Evolutionary conservation across 1,140 invertebrate species (phyloP), one percentile per base, ranked within the genome.

Genomic region (Macrocentrus cingulum): DNA sequence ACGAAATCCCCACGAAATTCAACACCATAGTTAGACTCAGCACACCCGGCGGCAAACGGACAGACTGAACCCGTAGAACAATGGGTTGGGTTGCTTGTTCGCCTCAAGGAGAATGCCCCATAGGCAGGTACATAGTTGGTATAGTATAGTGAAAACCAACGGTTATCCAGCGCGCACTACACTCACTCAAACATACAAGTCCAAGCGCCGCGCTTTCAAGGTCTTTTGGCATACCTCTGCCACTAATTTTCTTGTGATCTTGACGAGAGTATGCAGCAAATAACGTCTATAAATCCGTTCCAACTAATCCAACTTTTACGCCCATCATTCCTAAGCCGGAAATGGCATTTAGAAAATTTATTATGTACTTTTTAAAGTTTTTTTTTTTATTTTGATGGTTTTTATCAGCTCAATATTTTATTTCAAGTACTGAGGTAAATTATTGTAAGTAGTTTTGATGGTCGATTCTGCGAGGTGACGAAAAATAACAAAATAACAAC

Each of bases 151-250:
- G 44, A 46, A 46, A 46, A 46, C 18, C 4, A 46, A 46, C 44
- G 44, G 19, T 23, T 20, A 8, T 8, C n/a, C n/a, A n/a, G n/a
- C n/a, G n/a, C 44, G 16, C 18, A 39, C 13, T 9, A 19, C 15
- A 16, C 41, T 20, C 41, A 5, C 41, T n/a, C 5, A 7, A n/a
- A 7, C n/a, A 13, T 13, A 41, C 13, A 41, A 4, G n/a, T 13
- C 11, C 36, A 39, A 13, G 8, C 13, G 36, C 8, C 36, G 8
- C 8, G 36, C n/a, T n/a, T n/a, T n/a, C n/a, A n/a, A n/a, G 36
- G 7, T 11, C 36, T 39, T 42, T 45, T 56, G 42, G 42, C 54
- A 56, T 56, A 46, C 44, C 54, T n/a, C n/a, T 55, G 41, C 52
- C 52, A 55, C 22, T 45, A 45, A 44, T 32, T 55, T 55, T 45